Conservation (phyloP, 1,140 invertebrate species). For the Aphaenogaster floridana region DNA sequence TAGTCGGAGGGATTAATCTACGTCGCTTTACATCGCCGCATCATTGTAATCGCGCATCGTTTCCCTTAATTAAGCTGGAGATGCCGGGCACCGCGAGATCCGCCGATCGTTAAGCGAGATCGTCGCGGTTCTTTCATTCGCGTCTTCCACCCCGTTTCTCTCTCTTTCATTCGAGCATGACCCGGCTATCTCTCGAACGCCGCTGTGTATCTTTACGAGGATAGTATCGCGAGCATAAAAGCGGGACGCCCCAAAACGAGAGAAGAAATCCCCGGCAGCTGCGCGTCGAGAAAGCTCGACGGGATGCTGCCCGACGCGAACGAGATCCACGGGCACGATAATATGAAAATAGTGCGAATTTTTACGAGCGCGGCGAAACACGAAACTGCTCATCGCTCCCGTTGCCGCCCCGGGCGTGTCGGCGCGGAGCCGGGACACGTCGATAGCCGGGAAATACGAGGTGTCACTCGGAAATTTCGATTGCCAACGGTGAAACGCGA, state of each 20-base stretch:
- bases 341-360: constrained; percentile 51
- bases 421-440: not conserved
- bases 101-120: constrained; percentile 28
- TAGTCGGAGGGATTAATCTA: constrained; percentile 27
- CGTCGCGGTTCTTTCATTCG: constrained; percentile 22
- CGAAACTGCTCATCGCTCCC: constrained; percentile 26
- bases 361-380: constrained; percentile 42
- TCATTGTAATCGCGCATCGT: constrained; percentile 31
- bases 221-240: constrained; percentile 33
- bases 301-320: not conserved
- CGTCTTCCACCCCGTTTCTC: not conserved
- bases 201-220: constrained; percentile 33
- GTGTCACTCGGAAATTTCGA: constrained; percentile 55
- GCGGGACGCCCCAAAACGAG: not conserved
- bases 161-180: not conserved
- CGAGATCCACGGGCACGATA: constrained; percentile 7
- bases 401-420: constrained; percentile 4
- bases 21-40: constrained; percentile 23
- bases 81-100: not conserved
- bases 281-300: not conserved
- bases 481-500: constrained; percentile 29
- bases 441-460: constrained; percentile 37
- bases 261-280: constrained; percentile 15
- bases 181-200: not conserved
- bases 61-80: constrained; percentile 39